Evolutionary conservation across 2,797 vertebrate species (phyloP).

Genomic region (Australoheros facetus): DNA sequence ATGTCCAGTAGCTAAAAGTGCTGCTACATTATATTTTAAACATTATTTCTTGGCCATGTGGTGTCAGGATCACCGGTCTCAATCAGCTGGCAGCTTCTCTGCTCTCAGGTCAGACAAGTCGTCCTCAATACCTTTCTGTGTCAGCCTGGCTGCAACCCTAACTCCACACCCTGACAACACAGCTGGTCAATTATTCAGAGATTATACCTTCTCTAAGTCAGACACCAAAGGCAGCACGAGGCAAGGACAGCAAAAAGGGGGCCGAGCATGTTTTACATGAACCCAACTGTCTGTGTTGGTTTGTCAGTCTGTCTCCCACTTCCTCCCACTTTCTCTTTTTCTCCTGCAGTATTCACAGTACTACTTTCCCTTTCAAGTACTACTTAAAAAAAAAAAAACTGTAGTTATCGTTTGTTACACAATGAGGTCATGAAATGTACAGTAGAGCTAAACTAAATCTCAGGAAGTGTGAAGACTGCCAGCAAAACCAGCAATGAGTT

Average conservation of each 20-base stretch:
- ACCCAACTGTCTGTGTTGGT: slow-evolving; percentile 4
- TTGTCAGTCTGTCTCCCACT: background rate
- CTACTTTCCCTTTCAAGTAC: background rate
- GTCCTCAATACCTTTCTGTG: slow-evolving; percentile 44
- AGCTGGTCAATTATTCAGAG: slow-evolving; percentile 79
- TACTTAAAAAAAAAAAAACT: background rate
- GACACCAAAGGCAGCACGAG: slow-evolving; percentile 51
- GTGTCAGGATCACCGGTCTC: background rate
- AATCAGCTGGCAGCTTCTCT: slow-evolving; percentile 27
- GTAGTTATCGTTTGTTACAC: background rate
- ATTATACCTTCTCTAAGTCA: slow-evolving; percentile 62
- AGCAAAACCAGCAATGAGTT: slow-evolving; percentile 56
- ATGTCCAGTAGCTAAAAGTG: background rate
- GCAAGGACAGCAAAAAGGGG: slow-evolving; percentile 27
- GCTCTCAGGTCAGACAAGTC: slow-evolving; percentile 31
- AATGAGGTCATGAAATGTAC: slow-evolving; percentile 7
- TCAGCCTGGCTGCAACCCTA: slow-evolving; percentile 45
- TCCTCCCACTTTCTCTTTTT: background rate
- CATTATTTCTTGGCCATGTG: background rate
- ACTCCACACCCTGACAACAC: slow-evolving; percentile 49
- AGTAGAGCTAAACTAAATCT: slow-evolving; percentile 34
- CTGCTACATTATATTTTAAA: slow-evolving; percentile 15
- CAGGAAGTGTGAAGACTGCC: slow-evolving; percentile 37
- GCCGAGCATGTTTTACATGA: slow-evolving; percentile 24
- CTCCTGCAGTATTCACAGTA: background rate